A percentile compares a stretch with the other conserved stretches of the same genome.
These are phyloP conservation scores for Cephus rjabovi DNA, from an alignment of 2,888 invertebrate species.

Conservation along the genomic window DNA sequence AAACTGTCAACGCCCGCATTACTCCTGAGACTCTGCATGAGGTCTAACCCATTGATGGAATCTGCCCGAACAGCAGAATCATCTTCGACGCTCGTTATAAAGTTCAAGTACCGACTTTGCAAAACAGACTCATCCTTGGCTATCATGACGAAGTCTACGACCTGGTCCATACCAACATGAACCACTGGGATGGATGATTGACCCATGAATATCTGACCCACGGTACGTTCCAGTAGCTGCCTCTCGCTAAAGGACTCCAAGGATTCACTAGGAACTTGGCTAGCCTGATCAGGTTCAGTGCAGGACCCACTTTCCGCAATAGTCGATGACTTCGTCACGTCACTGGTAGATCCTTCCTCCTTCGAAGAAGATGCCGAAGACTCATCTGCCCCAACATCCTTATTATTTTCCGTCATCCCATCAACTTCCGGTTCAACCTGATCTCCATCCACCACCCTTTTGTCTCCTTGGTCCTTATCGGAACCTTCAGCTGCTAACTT, in stretches of 20 bases:
- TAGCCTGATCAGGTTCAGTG: background rate
- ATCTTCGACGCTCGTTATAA: slow-evolving; percentile 56
- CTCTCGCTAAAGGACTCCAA: background rate
- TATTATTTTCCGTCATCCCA: background rate
- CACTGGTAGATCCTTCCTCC: background rate
- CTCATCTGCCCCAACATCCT: background rate
- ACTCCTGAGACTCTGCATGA: slow-evolving; percentile 6
- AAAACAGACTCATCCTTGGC: slow-evolving; percentile 37
- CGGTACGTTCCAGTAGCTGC: background rate
- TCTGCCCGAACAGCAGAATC: slow-evolving; percentile 10
- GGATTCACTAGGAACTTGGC: background rate
- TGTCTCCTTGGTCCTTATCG: slow-evolving; percentile 17
- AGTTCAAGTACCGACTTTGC: slow-evolving; percentile 49
- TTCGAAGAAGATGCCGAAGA: background rate
- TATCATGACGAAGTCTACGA: slow-evolving; percentile 39
- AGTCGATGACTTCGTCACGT: background rate
- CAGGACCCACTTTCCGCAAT: background rate
- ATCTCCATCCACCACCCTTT: background rate
- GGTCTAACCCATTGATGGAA: background rate
- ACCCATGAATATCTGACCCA: background rate
- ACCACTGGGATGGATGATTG: slow-evolving; percentile 21
- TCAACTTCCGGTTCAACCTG: background rate
- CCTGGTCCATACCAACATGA: slow-evolving; percentile 23
- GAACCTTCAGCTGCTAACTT: background rate
- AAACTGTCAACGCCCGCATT: slow-evolving; percentile 8